Evolutionary conservation across 2,888 invertebrate species (phyloP), one percentile per base, ranked within the genome.

Genomic region (Mythimna vitellina): DNA sequence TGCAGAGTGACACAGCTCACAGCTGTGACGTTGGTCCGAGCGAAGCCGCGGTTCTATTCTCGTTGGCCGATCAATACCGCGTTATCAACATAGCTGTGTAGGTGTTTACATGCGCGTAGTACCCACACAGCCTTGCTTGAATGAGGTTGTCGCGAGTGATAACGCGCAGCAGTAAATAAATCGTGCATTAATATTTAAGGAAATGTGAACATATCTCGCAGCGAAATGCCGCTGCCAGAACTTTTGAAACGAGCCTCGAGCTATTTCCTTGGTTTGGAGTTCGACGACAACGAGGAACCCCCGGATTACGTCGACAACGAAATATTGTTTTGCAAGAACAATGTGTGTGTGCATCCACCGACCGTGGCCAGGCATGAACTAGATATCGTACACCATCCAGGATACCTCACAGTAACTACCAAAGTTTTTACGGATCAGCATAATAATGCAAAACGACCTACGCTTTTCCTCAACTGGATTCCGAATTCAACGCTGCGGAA

Each of bases 331-430:
- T 98, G 98, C 94, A 99, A 99, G 96, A 99, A 99, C 93, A 99
- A 99, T 94, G 99, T 99, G 51, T 99, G 99, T 93, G 99, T 99
- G 61, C 99, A 99, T 96, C 99, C 99, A 9, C 98, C 99, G 63
- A 98, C 98, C 0, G 97, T 98, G 77, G 97, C 98, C 66, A 97
- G 98, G 64, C 98, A 98, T 86, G 98, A 98, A 87, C 97, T 98
- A 68, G 99, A 99, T 84, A 97, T 98, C 46, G 96, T 98, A 0
- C 99, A 99, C 90, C 98, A 99, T 93, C 99, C 99, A 3, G 99
- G 97, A 29, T 99, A 99, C 91, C 96, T 99, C 85, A 98, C 99
- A 0, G 97, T 99, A 60, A 98, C 98, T 22, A 98, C 98, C 29
- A 98, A 98, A 93, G 97, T 97, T n/a, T 97, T 97, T 91, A 97